phyloP scores from a whole-genome alignment of 2,888 invertebrate species.

The Merodon equestris region DNA sequence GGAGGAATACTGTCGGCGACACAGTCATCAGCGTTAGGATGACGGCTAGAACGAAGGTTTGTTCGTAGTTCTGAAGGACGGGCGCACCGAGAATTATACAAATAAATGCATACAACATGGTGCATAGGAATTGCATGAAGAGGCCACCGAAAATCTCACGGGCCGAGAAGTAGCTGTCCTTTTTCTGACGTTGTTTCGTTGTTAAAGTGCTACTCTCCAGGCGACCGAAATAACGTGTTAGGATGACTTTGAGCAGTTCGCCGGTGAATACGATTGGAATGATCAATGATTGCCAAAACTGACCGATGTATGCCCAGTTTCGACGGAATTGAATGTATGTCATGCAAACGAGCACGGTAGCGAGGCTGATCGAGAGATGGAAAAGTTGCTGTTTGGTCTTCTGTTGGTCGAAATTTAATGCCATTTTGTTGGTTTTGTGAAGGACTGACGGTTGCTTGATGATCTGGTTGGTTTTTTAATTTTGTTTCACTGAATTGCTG shows the following conservation, averaged over 20 bases:
- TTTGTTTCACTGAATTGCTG: slow-evolving; percentile 38
- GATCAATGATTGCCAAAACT: slow-evolving; percentile 76
- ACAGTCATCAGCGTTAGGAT: slow-evolving; percentile 77
- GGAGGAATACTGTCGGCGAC: slow-evolving; percentile 76
- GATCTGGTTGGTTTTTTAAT: slow-evolving; percentile 22
- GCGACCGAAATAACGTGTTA: slow-evolving; percentile 75
- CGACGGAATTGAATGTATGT: slow-evolving; percentile 76
- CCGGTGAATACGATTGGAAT: slow-evolving; percentile 77
- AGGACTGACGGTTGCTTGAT: not conserved
- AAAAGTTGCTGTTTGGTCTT: slow-evolving; percentile 78
- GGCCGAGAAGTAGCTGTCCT: slow-evolving; percentile 73
- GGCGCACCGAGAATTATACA: slow-evolving; percentile 79
- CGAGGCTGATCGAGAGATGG: slow-evolving; percentile 76
- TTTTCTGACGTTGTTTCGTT: slow-evolving; percentile 75
- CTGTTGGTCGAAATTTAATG: slow-evolving; percentile 76
- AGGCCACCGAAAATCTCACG: slow-evolving; percentile 75
- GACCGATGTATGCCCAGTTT: slow-evolving; percentile 76
- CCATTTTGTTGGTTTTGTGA: slow-evolving; percentile 70
- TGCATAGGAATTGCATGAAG: slow-evolving; percentile 75
- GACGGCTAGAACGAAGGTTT: slow-evolving; percentile 77
- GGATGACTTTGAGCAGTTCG: slow-evolving; percentile 75
- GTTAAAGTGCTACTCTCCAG: slow-evolving; percentile 72
- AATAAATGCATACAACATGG: slow-evolving; percentile 76
- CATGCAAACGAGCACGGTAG: slow-evolving; percentile 77
- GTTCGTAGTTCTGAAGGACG: slow-evolving; percentile 77